A percentile compares a stretch with the other conserved stretches of the same genome.
Evolutionary conservation across 2,113 vertebrate genomes (phyloP).

Genomic region (Podocnemis expansa): DNA sequence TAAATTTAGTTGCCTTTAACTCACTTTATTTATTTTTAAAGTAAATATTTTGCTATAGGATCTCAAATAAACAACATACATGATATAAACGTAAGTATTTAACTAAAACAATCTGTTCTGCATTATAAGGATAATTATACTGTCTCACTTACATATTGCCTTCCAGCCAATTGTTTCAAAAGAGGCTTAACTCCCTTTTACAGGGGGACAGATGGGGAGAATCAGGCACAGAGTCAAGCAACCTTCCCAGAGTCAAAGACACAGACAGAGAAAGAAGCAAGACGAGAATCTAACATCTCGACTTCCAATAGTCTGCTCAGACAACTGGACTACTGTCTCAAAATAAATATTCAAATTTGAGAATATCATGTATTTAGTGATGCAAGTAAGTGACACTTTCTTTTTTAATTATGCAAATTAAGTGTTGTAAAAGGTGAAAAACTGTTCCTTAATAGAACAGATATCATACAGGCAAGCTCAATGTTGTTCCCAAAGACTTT

Average conservation of each 20-base stretch:
- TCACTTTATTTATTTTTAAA: not conserved
- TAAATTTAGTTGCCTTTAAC: not conserved
- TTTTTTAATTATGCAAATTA: not conserved
- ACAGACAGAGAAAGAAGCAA: not conserved
- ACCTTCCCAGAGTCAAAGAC: not conserved
- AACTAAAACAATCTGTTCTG: not conserved
- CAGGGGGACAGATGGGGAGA: not conserved
- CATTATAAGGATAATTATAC: not conserved
- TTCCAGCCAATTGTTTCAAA: not conserved
- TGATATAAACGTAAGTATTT: not conserved
- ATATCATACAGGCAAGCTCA: not conserved
- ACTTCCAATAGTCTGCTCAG: not conserved
- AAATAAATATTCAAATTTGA: not conserved
- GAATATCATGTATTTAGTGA: not conserved
- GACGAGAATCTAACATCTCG: not conserved
- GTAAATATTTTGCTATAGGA: not conserved
- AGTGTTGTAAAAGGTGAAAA: not conserved
- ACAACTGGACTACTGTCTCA: not conserved
- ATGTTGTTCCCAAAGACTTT: not conserved
- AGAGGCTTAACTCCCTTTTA: not conserved
- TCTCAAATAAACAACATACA: not conserved
- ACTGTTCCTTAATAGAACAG: not conserved
- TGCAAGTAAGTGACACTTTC: not conserved
- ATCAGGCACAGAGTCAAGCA: not conserved
- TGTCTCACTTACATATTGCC: not conserved